These are phyloP conservation scores for Prionailurus bengalensis DNA, from an alignment of 2,113 vertebrate species.

Conservation along the genomic window DNA sequence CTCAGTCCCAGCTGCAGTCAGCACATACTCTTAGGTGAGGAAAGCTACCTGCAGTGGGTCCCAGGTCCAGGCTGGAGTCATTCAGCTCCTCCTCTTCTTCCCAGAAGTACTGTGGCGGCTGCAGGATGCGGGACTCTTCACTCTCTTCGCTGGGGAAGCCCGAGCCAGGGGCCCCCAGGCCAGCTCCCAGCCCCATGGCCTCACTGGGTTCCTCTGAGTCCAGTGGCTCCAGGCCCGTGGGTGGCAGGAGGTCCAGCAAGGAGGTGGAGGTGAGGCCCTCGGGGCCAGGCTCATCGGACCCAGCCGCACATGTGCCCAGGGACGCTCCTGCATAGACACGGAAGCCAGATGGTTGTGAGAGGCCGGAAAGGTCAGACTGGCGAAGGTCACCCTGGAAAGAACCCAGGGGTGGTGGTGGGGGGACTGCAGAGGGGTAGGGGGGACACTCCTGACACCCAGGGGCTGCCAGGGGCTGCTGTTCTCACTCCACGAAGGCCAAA, in stretches of 20 bases:
- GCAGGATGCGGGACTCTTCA: conserved; percentile 90
- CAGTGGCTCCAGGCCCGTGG: conserved; percentile 83
- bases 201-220: conserved; percentile 84
- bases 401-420: no score
- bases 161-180: conserved; percentile 91
- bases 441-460: background rate
- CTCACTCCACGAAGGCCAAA: background rate
- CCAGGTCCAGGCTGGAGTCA: conserved; percentile 87
- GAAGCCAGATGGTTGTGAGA: background rate
- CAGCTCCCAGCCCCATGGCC: conserved; percentile 75
- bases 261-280: conserved; percentile 91
- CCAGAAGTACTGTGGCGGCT: conserved; percentile 90
- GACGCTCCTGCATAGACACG: conserved; percentile 81
- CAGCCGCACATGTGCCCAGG: conserved; percentile 78
- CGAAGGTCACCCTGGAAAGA: no score
- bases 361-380: background rate
- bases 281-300: conserved; percentile 76
- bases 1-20: background rate
- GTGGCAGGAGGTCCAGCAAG: conserved; percentile 83
- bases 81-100: conserved; percentile 89
- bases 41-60: conserved; percentile 88
- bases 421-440: no score
- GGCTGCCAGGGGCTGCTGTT: background rate
- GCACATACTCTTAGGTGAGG: background rate
- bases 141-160: conserved; percentile 93